Base-by-base conservation (phyloP, 2,888 invertebrate species). In the Dione juno region DNA sequence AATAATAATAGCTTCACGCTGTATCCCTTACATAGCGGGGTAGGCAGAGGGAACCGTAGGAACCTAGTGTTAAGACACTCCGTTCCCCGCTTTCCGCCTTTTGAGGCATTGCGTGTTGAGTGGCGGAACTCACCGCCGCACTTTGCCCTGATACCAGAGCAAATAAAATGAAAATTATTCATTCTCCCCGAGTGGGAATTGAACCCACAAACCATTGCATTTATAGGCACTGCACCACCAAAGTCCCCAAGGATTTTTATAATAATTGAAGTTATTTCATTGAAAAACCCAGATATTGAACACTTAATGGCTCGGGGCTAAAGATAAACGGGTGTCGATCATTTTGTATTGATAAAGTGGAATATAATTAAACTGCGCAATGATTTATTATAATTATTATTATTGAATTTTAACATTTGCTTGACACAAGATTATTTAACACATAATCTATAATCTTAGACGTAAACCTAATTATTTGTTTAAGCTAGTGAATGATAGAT, bases 381-480 rank as follows among this genome's bases (percentile, higher is more conserved):
- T 71, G 71, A 71, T 71, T 68, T 61, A 68, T 71, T 52, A 43
- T 54, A 61, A 61, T 53, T 53, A 68, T 53, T 53, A 68, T 68
- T 68, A 71, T 68, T 65, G 65, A 71, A 50, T 68, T 71, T 65
- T 71, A 71, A 71, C 71, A 65, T 68, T 65, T 68, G 50, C 52
- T 21, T 16, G 59, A 28, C 53, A 35, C 53, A 45, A 64, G 58
- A 61, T 64, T 68, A 53, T 67, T 54, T 35, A 63, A 41, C 52
- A 57, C 43, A 37, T 66, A 70, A 75, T 73, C 66, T 71, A 70
- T 72, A 72, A 72, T 72, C 52, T 70, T 77, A 74, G 78, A 78
- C 77, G 76, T 77, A 76, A 77, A 81, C 78, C 78, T 77, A 78
- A 80, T 76, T 79, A 79, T 74, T 75, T 73, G 75, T 70, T 77